Base-by-base conservation (phyloP, 1,140 invertebrate genomes). In the Alviniconcha marisindica region DNA sequence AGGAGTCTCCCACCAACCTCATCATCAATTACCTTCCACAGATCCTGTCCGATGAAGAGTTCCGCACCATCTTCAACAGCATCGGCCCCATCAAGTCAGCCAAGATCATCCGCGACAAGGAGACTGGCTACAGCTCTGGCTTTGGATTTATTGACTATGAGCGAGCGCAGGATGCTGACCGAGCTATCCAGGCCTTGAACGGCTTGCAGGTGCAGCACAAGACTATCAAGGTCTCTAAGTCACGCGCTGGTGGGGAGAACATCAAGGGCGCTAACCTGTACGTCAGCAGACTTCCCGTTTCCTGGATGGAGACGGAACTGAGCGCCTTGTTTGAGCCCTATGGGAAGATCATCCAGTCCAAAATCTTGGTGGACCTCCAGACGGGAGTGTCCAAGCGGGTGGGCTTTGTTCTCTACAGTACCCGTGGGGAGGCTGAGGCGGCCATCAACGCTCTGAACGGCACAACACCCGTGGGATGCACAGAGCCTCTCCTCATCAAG, bases 21-120 rank as follows among this genome's bases (percentile, higher is more conserved):
- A 99, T 99, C 84, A 96, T 99, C 87, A 99, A 99, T 94, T 99
- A 99, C 92, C 94, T 99, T 84, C 98, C 98, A 18, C 98, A 99
- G 93, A 96, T 95, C 86, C 96, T 98, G 94, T 97, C 96, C 1
- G 97, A 98, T 91, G 96, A 97, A 88, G 97, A 98, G 89, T 95
- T 99, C 48, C 96, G 96, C 91, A 95, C 96, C 80, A 95, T 99
- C 93, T 99, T 99, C 91, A 95, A 96, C 80, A 96, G 96, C 33
- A 96, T 97, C 82, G 92, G 92, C 0, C 90, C 88, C 24, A 83
- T 99, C 63, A 97, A 98, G 90, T 97, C 96, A 82, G 97, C 97
- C 90, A 95, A 97, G 88, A 97, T 99, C 88, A 97, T 99, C 95
- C 96, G 97, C 91, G 92, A 93, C 82, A 90, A 89, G 44, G 69